phyloP scores from a whole-genome alignment of 2,888 invertebrate genomes.

The Melangyna quadrimaculata region DNA sequence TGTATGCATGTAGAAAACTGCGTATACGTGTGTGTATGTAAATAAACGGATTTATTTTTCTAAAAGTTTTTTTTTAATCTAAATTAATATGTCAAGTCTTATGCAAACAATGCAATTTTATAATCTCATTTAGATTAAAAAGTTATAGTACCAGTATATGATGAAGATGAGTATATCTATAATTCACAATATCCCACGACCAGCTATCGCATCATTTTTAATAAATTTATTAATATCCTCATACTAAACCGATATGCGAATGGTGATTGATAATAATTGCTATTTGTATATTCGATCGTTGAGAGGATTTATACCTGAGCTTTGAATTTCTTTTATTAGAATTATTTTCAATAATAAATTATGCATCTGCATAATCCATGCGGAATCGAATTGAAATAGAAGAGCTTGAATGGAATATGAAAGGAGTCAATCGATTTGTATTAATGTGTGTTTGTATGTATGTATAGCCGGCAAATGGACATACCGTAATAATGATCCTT shows the following conservation, averaged over 20 bases:
- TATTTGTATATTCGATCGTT: not conserved
- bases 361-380: not conserved
- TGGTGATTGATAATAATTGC: not conserved
- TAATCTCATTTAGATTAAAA: too few relatives aligned
- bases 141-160: too few relatives aligned
- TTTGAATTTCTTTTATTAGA: not conserved
- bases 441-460: not conserved
- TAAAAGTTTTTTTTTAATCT: too few relatives aligned
- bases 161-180: too few relatives aligned
- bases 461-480: not conserved
- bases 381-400: constrained; percentile 13
- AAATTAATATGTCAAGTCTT: too few relatives aligned
- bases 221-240: constrained; percentile 1
- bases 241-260: not conserved
- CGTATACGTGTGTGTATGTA: too few relatives aligned
- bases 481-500: constrained; percentile 8
- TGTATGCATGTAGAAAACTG: too few relatives aligned
- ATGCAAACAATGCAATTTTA: too few relatives aligned
- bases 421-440: not conserved
- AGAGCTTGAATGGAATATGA: not conserved
- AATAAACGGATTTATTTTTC: too few relatives aligned
- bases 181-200: not conserved
- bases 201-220: not conserved
- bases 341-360: constrained; percentile 10
- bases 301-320: not conserved